These are phyloP conservation scores for Psilopogon haemacephalus DNA, from an alignment of 2,113 vertebrate genomes.

Conservation along the genomic window DNA sequence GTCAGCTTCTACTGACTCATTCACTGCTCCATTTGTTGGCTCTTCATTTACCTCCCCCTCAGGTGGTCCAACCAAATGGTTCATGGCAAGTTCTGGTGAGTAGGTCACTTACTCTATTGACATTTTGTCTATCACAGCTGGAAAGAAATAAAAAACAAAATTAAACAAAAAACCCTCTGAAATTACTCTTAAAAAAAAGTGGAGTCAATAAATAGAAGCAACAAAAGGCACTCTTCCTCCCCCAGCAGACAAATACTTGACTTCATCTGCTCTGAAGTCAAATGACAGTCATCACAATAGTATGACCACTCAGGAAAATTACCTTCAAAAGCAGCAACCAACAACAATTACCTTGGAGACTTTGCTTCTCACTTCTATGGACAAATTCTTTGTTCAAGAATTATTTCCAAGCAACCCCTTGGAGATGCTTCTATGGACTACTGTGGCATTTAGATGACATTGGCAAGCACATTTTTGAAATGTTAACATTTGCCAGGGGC, in stretches of 20 bases:
- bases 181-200: neutral
- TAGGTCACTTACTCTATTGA: conserved; percentile 68
- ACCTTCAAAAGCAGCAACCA: neutral
- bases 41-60: conserved; percentile 78
- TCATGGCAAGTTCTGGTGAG: conserved; percentile 80
- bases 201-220: neutral
- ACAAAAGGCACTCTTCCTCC: neutral
- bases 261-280: neutral
- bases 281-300: neutral
- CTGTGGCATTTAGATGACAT: neutral
- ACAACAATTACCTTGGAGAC: neutral
- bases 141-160: neutral
- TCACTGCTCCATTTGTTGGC: conserved; percentile 74
- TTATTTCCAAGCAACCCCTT: neutral
- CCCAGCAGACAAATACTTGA: neutral
- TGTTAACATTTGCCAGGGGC: neutral
- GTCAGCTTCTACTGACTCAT: conserved; percentile 85
- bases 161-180: neutral
- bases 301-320: neutral
- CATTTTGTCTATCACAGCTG: conserved; percentile 75
- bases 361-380: neutral
- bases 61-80: conserved; percentile 79
- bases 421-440: neutral
- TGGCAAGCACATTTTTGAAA: neutral
- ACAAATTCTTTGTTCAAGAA: neutral